These are phyloP conservation scores for Keiferia lycopersicella DNA, from an alignment of 2,888 invertebrate species.

Conservation along the genomic window DNA sequence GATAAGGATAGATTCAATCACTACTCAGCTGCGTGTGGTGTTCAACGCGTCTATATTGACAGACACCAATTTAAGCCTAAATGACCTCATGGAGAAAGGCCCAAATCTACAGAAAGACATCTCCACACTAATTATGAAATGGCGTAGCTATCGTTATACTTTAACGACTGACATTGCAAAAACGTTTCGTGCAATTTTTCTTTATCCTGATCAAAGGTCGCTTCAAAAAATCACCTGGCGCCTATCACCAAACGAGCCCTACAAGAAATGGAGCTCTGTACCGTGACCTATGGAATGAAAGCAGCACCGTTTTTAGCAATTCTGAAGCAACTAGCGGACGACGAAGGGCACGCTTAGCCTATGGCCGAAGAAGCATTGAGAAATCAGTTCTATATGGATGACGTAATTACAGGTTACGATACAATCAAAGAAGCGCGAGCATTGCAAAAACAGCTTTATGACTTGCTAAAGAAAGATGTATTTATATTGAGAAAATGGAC, in stretches of 20 bases:
- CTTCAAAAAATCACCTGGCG: conserved; percentile 8
- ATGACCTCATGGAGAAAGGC: conserved; percentile 9
- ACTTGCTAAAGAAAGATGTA: background rate
- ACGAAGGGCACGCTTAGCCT: too few species aligned
- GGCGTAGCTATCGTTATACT: background rate
- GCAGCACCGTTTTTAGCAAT: too few species aligned
- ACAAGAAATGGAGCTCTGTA: conserved; percentile 1
- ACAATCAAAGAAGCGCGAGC: background rate
- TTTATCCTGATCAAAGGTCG: conserved; percentile 2
- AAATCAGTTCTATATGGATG: too few species aligned
- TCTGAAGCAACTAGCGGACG: too few species aligned
- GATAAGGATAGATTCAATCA: too few species aligned
- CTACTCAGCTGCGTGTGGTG: too few species aligned
- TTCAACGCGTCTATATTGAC: too few species aligned
- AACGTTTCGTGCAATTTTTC: too few species aligned
- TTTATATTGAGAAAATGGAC: too few species aligned
- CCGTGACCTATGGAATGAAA: too few species aligned
- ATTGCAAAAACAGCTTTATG: background rate
- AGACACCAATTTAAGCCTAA: background rate
- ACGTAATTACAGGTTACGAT: too few species aligned
- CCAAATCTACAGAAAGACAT: conserved; percentile 19
- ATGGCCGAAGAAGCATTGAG: too few species aligned
- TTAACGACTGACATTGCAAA: conserved; percentile 8
- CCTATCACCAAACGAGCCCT: background rate
- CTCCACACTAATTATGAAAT: background rate